Conservation (phyloP, 23 tunicate genomes). For the Halocynthia roretzi region DNA sequence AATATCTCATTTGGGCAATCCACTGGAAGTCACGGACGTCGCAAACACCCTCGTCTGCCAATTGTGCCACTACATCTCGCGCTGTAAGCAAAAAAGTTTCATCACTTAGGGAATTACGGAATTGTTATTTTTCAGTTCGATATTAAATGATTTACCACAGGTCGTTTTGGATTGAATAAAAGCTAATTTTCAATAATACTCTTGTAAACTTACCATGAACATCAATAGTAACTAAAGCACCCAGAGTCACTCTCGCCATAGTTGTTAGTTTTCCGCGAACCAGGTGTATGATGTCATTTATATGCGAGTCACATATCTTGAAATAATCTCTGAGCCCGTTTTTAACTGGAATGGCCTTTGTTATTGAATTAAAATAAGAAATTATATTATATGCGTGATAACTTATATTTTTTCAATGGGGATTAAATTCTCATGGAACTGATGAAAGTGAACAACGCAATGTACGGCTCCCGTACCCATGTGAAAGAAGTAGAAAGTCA, state of each 20-base stretch:
- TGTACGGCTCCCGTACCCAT: constrained; percentile 45
- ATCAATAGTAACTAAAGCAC: constrained; percentile 86
- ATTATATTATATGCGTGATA: background rate
- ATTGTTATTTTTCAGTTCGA: too few species aligned
- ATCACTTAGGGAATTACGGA: background rate
- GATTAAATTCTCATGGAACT: background rate
- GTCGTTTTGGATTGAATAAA: background rate
- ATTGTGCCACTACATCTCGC: constrained; percentile 71
- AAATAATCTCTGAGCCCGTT: constrained; percentile 56
- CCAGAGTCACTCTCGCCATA: constrained; percentile 79
- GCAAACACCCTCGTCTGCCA: constrained; percentile 58
- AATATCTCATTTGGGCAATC: constrained; percentile 93
- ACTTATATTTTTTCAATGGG: background rate
- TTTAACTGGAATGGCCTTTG: constrained; percentile 54
- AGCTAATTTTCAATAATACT: background rate
- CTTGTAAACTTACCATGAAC: constrained; percentile 64
- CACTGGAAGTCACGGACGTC: constrained; percentile 78
- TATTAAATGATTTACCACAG: too few species aligned
- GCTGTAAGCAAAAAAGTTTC: constrained; percentile 22
- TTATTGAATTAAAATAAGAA: background rate
- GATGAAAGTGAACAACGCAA: constrained; percentile 50
- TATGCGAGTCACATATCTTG: constrained; percentile 64
- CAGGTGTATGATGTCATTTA: constrained; percentile 83
- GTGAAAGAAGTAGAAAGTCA: constrained; percentile 31
- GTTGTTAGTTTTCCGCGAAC: constrained; percentile 84